phyloP scores from a whole-genome alignment of 2,113 vertebrate genomes.

The Gymnobelideus leadbeateri region DNA sequence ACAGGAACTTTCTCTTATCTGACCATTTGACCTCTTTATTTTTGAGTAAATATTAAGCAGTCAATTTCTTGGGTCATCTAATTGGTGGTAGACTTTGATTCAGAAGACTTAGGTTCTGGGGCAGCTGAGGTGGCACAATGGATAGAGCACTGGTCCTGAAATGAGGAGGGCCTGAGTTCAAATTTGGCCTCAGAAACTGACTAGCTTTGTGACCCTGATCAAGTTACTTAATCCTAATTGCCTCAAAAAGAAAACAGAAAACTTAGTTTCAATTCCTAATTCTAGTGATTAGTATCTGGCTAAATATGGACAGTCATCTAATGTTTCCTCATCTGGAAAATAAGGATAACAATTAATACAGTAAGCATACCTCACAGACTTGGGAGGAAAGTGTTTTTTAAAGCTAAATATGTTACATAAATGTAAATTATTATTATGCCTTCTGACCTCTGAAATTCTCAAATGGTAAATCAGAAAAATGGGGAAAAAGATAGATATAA shows the following conservation, averaged over 20 bases:
- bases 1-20: slow-evolving; percentile 66
- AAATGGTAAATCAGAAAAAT: slow-evolving; percentile 77
- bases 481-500: slow-evolving; percentile 36
- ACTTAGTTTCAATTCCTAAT: background rate
- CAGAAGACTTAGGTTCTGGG: background rate
- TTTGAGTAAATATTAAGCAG: slow-evolving; percentile 65
- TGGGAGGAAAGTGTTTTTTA: background rate
- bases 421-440: background rate
- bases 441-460: slow-evolving; percentile 64
- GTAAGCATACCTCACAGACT: background rate
- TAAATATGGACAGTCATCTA: background rate
- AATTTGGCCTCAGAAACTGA: background rate
- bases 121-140: background rate
- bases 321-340: background rate
- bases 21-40: slow-evolving; percentile 69
- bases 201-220: background rate
- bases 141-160: background rate
- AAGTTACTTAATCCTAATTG: background rate
- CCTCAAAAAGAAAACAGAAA: background rate
- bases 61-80: slow-evolving; percentile 53
- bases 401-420: background rate
- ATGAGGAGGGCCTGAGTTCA: background rate
- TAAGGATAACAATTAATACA: background rate
- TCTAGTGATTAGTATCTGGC: background rate
- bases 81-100: background rate